phyloP scores from a whole-genome alignment of 2,797 vertebrate genomes.

The Enteromius fasciolatus region DNA sequence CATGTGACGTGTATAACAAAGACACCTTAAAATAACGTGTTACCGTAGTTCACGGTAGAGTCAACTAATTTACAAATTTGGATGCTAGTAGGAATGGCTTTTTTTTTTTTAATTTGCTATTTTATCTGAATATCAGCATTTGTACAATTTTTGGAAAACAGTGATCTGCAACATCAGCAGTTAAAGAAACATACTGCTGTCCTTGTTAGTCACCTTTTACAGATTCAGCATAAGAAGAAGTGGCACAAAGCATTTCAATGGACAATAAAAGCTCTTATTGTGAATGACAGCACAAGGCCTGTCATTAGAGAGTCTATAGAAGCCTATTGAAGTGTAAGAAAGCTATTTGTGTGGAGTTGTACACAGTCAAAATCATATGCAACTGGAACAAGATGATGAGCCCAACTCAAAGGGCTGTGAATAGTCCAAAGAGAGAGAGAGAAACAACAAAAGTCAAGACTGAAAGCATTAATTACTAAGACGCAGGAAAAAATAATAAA shows the following conservation, averaged over 20 bases:
- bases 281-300: conserved; percentile 33
- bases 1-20: too few relatives aligned
- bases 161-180: background rate
- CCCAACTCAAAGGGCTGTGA: conserved; percentile 62
- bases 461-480: conserved; percentile 68
- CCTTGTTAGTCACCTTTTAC: conserved; percentile 9
- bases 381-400: conserved; percentile 48
- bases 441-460: conserved; percentile 68
- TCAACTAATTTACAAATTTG: too few relatives aligned
- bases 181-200: background rate
- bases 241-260: background rate
- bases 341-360: conserved; percentile 47
- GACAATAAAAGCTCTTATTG: conserved; percentile 39
- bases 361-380: conserved; percentile 22
- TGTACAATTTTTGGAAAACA: too few relatives aligned
- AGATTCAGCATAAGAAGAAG: background rate
- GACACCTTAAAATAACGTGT: too few relatives aligned
- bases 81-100: too few relatives aligned
- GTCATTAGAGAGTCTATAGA: conserved; percentile 42
- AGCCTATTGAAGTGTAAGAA: conserved; percentile 47
- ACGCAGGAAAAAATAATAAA: conserved; percentile 73
- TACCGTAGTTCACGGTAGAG: too few relatives aligned
- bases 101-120: too few relatives aligned
- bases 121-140: too few relatives aligned
- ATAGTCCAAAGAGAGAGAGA: conserved; percentile 68